phyloP scores from a whole-genome alignment of 1,140 invertebrate species.

The Colletes gigas region DNA sequence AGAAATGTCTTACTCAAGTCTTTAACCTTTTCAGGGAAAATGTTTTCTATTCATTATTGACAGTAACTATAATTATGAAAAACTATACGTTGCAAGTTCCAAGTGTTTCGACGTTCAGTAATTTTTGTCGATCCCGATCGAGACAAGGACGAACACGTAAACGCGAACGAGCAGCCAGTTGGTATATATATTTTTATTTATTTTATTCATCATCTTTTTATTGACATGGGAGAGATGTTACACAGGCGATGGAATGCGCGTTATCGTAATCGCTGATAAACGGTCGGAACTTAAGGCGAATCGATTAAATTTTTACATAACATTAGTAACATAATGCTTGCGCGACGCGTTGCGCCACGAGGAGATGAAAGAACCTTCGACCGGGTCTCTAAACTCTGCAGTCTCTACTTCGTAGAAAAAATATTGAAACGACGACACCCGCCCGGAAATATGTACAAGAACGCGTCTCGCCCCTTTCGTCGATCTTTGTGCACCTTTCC shows the following conservation, averaged over 20 bases:
- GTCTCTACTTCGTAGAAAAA: conserved; percentile 68
- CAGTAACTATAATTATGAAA: no score
- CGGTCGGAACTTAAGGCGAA: conserved; percentile 59
- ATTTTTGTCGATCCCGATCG: no score
- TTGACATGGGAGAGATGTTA: conserved; percentile 77
- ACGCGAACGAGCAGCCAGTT: neutral
- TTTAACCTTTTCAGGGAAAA: no score
- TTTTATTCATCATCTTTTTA: conserved; percentile 68
- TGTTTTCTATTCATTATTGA: no score
- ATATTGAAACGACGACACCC: conserved; percentile 53
- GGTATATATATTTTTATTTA: conserved; percentile 42
- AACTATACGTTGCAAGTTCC: no score
- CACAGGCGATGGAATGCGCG: conserved; percentile 74
- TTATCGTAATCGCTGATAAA: conserved; percentile 65
- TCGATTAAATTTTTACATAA: conserved; percentile 59
- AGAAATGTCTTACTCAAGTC: no score
- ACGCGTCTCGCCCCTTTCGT: conserved; percentile 1
- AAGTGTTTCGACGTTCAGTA: no score
- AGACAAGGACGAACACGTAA: no score
- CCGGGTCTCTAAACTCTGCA: conserved; percentile 50
- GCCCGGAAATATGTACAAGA: conserved; percentile 47
- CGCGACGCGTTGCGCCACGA: conserved; percentile 15
- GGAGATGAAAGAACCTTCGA: conserved; percentile 40
- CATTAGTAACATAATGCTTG: conserved; percentile 38
- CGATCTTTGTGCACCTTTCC: conserved; percentile 30